Evolutionary conservation across 2,113 vertebrate species (phyloP).

Genomic region (Paralichthys olivaceus): DNA sequence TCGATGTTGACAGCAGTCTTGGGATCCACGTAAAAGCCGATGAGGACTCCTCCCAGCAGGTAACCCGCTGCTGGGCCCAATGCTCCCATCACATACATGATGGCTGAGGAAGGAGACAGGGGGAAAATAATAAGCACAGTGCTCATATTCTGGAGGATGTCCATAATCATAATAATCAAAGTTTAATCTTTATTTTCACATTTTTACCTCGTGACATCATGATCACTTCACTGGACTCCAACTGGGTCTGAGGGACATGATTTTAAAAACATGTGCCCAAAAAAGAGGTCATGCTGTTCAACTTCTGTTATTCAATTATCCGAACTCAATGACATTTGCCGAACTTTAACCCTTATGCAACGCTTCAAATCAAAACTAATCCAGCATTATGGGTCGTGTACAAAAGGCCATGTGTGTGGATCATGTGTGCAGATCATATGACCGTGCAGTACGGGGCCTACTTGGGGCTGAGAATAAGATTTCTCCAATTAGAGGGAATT

Average conservation of each 20-base stretch:
- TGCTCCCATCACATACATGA: constrained; percentile 99
- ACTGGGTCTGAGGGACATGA: too few species aligned
- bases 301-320: not conserved
- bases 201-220: too few species aligned
- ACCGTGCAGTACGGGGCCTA: constrained; percentile 14
- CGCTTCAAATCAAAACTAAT: constrained; percentile 33
- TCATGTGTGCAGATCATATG: constrained; percentile 64
- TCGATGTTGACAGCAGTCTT: constrained; percentile 90
- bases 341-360: constrained; percentile 41
- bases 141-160: too few species aligned
- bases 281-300: not conserved
- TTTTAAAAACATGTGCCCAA: not conserved
- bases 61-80: constrained; percentile 97
- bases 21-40: constrained; percentile 97
- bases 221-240: too few species aligned
- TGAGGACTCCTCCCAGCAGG: constrained; percentile 95
- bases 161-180: too few species aligned
- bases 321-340: constrained; percentile 6
- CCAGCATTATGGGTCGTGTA: constrained; percentile 28
- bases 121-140: not conserved
- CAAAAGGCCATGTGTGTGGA: constrained; percentile 47
- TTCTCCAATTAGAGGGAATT: constrained; percentile 76
- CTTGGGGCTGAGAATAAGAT: constrained; percentile 32
- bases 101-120: constrained; percentile 73
- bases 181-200: too few species aligned